Conservation (phyloP, 2,113 vertebrate genomes). For the Pavo muticus region DNA sequence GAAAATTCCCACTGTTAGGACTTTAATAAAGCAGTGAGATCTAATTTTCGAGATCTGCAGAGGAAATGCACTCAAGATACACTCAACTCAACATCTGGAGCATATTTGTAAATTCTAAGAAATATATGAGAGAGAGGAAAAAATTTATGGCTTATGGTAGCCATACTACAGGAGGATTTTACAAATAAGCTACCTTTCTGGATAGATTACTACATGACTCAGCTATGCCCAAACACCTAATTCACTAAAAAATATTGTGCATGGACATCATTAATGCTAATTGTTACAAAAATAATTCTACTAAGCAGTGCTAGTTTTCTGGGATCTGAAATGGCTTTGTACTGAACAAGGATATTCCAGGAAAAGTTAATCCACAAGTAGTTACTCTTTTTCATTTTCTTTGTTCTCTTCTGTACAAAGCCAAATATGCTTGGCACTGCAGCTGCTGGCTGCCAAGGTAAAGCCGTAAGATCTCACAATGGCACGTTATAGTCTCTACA, state of each 20-base stretch:
- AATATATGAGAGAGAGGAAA: not conserved
- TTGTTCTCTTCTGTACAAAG: not conserved
- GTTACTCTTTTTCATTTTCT: slow-evolving; percentile 1
- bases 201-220: not conserved
- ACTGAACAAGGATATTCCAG: slow-evolving; percentile 5
- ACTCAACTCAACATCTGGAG: not conserved
- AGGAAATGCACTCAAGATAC: not conserved
- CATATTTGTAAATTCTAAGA: not conserved
- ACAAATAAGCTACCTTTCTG: not conserved
- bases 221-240: not conserved
- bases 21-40: not conserved
- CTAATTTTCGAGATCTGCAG: not conserved
- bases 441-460: slow-evolving; percentile 37
- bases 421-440: slow-evolving; percentile 24
- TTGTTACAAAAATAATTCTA: not conserved
- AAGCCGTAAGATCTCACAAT: not conserved
- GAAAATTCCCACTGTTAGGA: not conserved
- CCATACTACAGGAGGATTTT: not conserved
- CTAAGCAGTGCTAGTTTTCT: not conserved
- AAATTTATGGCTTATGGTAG: not conserved
- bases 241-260: not conserved
- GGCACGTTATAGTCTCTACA: not conserved
- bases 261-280: not conserved
- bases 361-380: slow-evolving; percentile 23
- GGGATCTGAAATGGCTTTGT: not conserved